Evolutionary conservation across 2,797 vertebrate species (phyloP).

Genomic region (Apogon talboti): DNA sequence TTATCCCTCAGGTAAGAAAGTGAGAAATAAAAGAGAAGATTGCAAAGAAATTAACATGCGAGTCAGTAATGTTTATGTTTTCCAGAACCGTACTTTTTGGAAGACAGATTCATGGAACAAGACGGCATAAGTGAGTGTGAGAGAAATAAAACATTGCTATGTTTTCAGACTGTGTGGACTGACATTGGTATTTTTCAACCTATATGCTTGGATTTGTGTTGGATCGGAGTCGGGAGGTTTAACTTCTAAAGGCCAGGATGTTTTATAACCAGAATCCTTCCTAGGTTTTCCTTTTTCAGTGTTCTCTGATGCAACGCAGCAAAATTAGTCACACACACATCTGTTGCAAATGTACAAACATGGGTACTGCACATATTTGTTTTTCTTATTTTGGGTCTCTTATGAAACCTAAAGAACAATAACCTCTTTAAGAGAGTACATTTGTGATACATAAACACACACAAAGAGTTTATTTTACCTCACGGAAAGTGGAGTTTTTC

Average conservation of each 20-base stretch:
- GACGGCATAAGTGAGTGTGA: background rate
- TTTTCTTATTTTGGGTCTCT: slow-evolving; percentile 59
- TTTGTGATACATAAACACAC: slow-evolving; percentile 64
- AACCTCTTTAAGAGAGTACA: slow-evolving; percentile 64
- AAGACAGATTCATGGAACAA: background rate
- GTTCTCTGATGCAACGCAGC: slow-evolving; percentile 51
- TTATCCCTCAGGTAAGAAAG: no score
- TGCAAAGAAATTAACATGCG: no score
- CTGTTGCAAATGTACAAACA: slow-evolving; percentile 60
- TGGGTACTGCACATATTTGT: slow-evolving; percentile 48
- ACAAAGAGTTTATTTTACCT: slow-evolving; percentile 70
- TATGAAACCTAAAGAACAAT: slow-evolving; percentile 78
- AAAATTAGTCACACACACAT: slow-evolving; percentile 63
- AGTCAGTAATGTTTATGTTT: no score
- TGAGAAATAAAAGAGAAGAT: no score
- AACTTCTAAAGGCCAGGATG: slow-evolving; percentile 35
- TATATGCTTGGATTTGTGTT: slow-evolving; percentile 8
- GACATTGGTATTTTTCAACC: background rate
- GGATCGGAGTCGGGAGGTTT: slow-evolving; percentile 24
- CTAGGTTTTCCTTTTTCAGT: slow-evolving; percentile 46
- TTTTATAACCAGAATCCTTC: slow-evolving; percentile 32
- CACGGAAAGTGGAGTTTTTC: slow-evolving; percentile 64
- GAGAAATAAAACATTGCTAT: background rate
- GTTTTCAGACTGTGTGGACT: slow-evolving; percentile 15
- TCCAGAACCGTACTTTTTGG: background rate